phyloP scores from a whole-genome alignment of 2,797 vertebrate genomes.

The Hozukius guyotensis region DNA sequence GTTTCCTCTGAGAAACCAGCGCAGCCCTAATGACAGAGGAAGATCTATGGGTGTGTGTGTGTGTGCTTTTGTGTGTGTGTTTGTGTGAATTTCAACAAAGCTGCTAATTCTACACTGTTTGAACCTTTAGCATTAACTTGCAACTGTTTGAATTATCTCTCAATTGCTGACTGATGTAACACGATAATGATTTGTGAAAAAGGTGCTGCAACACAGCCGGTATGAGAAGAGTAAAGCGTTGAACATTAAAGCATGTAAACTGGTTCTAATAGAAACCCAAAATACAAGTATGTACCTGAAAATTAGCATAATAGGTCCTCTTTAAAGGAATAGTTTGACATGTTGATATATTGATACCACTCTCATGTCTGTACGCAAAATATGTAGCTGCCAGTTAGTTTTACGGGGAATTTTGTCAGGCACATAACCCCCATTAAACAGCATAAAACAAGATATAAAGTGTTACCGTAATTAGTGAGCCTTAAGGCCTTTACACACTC shows the following conservation, averaged over 20 bases:
- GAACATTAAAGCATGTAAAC: too few species aligned
- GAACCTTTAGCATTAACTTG: background rate
- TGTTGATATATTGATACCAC: background rate
- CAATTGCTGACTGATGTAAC: background rate
- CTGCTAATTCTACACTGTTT: background rate
- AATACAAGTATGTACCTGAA: too few species aligned
- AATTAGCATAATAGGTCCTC: too few species aligned
- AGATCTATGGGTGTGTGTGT: slow-evolving; percentile 7
- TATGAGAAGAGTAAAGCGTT: too few species aligned
- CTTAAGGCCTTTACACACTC: too few species aligned
- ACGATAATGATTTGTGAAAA: too few species aligned
- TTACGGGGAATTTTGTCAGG: too few species aligned
- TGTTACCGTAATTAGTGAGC: background rate
- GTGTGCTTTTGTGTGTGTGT: background rate
- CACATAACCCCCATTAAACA: too few species aligned
- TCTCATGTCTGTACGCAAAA: background rate
- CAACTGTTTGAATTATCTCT: background rate
- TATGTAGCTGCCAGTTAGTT: background rate
- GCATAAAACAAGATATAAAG: background rate
- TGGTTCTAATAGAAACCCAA: too few species aligned
- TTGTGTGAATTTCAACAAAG: slow-evolving; percentile 12
- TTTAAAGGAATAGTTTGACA: background rate
- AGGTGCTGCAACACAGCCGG: too few species aligned
- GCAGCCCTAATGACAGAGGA: slow-evolving; percentile 47
- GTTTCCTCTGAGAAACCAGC: slow-evolving; percentile 66